These are phyloP conservation scores for Miniopterus natalensis DNA, from an alignment of 2,113 vertebrate genomes.

Conservation along the genomic window DNA sequence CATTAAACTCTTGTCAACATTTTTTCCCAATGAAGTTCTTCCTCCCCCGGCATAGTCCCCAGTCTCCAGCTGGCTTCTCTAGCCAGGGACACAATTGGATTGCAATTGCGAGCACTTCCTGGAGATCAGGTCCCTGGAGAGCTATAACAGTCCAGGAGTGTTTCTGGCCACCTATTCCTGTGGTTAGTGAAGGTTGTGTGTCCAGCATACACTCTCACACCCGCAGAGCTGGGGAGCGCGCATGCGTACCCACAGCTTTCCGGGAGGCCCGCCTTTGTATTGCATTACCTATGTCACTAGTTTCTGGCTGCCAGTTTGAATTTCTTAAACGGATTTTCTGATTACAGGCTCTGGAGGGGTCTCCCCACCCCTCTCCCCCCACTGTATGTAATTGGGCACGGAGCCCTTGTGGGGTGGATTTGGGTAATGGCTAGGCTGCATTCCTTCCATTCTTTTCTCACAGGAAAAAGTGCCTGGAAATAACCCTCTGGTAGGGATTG, in stretches of 20 bases:
- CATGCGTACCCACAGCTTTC: neutral
- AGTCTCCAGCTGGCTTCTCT: constrained; percentile 70
- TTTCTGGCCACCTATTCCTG: constrained; percentile 63
- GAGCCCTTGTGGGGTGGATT: constrained; percentile 81
- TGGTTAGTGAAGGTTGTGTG: neutral
- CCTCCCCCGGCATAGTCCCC: constrained; percentile 70
- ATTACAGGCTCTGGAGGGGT: constrained; percentile 84
- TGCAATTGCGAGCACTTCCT: constrained; percentile 82
- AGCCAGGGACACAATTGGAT: constrained; percentile 82
- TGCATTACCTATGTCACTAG: constrained; percentile 67
- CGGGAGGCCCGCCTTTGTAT: constrained; percentile 47
- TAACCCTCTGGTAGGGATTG: constrained; percentile 79
- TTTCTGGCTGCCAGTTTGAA: constrained; percentile 80
- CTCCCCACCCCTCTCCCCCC: neutral
- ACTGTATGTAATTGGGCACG: constrained; percentile 3
- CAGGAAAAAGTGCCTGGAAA: constrained; percentile 88
- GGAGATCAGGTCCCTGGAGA: constrained; percentile 78
- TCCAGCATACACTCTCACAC: neutral
- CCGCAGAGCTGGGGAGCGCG: neutral
- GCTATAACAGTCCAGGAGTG: constrained; percentile 79
- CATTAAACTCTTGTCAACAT: constrained; percentile 80
- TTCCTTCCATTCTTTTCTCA: constrained; percentile 92
- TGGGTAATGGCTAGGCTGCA: constrained; percentile 84
- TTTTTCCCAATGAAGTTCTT: constrained; percentile 83
- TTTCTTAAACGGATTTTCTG: constrained; percentile 87